Evolutionary conservation across 2,113 vertebrate genomes (phyloP).

Genomic region (Sapayoa aenigma): DNA sequence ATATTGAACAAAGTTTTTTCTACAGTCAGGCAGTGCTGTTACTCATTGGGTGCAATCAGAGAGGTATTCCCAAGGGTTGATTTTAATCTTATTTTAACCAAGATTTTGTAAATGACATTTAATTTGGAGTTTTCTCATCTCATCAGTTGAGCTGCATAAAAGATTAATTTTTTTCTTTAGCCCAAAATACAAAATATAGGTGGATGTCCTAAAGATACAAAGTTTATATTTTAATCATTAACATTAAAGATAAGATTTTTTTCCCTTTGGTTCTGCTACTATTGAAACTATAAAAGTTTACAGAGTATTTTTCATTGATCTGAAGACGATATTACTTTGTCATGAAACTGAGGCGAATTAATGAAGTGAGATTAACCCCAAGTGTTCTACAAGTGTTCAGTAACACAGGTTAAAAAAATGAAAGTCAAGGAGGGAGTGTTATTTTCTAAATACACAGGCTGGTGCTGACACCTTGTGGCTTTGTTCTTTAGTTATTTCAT

Average conservation of each 20-base stretch:
- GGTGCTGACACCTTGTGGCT: slow-evolving; percentile 55
- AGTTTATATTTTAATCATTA: background rate
- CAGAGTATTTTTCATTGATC: background rate
- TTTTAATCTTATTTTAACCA: background rate
- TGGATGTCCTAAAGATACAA: background rate
- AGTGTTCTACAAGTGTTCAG: background rate
- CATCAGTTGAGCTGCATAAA: background rate
- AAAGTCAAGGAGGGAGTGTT: background rate
- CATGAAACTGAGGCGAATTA: background rate
- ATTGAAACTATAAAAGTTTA: background rate
- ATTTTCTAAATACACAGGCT: background rate
- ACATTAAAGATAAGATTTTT: background rate
- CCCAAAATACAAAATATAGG: background rate
- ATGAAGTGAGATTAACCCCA: background rate
- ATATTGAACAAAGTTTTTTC: background rate
- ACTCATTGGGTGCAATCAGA: background rate
- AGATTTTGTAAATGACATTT: background rate
- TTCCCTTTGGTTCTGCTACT: background rate
- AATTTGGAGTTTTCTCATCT: background rate
- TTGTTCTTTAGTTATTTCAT: background rate
- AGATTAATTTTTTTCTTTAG: background rate
- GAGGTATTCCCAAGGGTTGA: background rate
- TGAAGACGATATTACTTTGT: background rate
- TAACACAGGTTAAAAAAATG: background rate
- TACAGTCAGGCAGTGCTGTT: background rate